Evolutionary conservation across 2,113 vertebrate genomes (phyloP), one percentile per base, ranked within the genome.

Genomic region (Marmota flaviventris): DNA sequence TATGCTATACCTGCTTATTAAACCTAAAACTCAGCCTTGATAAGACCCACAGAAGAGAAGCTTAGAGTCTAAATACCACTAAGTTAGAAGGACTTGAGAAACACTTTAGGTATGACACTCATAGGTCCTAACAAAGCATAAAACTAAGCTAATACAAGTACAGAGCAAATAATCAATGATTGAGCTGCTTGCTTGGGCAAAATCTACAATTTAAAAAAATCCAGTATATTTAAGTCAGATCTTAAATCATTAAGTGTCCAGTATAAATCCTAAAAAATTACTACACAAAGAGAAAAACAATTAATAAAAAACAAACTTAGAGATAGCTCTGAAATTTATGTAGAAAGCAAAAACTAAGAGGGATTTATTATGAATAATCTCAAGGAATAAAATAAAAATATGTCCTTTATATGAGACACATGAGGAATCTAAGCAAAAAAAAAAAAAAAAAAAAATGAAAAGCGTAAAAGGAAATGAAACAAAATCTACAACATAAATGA

Each of bases 11-110:
- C 51, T 79, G 79, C 32, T 91, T 89, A 85, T 93, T 92, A 94
- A 90, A 90, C 34, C 25, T 69, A 61, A 85, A 89, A 48, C 18
- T 91, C n/a, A 73, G 18, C 70, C 82, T 97, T 97, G 24, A 82
- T 67, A 89, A 69, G 81, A 63, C 34, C 48, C 53, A 73, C 8
- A 67, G 67, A 48, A 89, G 61, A 56, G n/a, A n/a, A 53, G 34
- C n/a, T 58, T 78, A 92, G n/a, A 81, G 27, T 25, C 84, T 75
- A 70, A 65, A 10, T 63, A 16, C 48, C 24, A 78, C 51, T 51
- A 73, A 58, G 17, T 93, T 67, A 89, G 24, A 85, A 5, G 18
- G 11, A 17, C 48, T 75, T 65, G 5, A 91, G 97, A 91, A 92
- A 90, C 1, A 51, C 2, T 61, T 87, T 22, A 65, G 42, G 34